Conservation (phyloP, 2,888 invertebrate species). For the Palloptera scutellata region DNA sequence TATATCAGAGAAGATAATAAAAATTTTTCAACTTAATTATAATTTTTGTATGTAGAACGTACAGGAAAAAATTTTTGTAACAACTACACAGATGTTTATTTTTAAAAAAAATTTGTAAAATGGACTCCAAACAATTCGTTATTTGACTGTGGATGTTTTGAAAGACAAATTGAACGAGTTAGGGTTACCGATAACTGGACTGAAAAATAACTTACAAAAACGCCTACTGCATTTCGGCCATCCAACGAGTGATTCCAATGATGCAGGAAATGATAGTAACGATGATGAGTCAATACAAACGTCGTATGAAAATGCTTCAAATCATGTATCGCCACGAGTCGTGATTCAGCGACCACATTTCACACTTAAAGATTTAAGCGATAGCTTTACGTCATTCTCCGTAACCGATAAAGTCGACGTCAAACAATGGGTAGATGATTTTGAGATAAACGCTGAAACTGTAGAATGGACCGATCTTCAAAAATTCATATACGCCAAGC, state of each 20-base stretch:
- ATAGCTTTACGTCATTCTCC: slow-evolving; percentile 7
- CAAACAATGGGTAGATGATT: slow-evolving; percentile 16
- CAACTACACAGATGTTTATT: no score
- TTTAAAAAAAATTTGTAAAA: no score
- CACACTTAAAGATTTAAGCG: slow-evolving; percentile 16
- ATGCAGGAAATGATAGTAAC: background rate
- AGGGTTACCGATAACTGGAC: slow-evolving; percentile 19
- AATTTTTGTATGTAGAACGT: no score
- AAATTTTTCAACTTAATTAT: no score
- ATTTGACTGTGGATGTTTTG: slow-evolving; percentile 14
- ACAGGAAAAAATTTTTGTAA: no score
- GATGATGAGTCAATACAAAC: slow-evolving; percentile 3
- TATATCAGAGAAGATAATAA: no score
- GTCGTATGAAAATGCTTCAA: slow-evolving; percentile 15
- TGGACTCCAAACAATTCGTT: no score
- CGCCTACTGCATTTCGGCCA: slow-evolving; percentile 25
- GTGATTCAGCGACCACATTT: slow-evolving; percentile 6
- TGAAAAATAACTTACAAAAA: slow-evolving; percentile 15
- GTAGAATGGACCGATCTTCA: slow-evolving; percentile 20
- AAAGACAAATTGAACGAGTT: slow-evolving; percentile 24
- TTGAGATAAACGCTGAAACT: slow-evolving; percentile 19
- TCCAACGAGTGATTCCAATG: slow-evolving; percentile 9
- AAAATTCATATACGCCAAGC: slow-evolving; percentile 25
- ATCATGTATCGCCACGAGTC: background rate
- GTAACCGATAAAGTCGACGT: slow-evolving; percentile 6